A percentile compares a stretch with the other conserved stretches of the same genome.
Evolutionary conservation across 2,888 invertebrate genomes (phyloP).

Genomic region (Sympetrum striolatum): DNA sequence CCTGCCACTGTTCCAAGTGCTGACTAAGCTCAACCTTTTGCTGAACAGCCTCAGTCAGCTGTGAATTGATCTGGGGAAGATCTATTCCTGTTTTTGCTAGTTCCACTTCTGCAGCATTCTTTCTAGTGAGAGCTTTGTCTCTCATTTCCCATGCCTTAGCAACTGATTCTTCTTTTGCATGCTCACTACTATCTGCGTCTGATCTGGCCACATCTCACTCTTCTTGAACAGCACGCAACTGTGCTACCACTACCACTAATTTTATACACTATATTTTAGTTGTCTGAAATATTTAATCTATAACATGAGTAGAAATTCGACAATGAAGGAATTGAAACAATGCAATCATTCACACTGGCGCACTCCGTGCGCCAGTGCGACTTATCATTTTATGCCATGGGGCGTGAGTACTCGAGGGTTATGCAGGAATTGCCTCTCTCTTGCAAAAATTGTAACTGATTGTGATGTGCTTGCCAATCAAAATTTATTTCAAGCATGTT

Average conservation of each 20-base stretch:
- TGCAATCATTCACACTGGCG: no score
- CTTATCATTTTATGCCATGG: no score
- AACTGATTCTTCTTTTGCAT: conserved; percentile 74
- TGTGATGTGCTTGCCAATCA: no score
- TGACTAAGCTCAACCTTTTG: conserved; percentile 95
- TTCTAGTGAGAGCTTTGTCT: conserved; percentile 79
- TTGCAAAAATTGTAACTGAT: no score
- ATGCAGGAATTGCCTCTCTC: no score
- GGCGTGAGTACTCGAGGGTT: no score
- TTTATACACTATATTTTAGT: no score
- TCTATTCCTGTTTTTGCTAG: conserved; percentile 89
- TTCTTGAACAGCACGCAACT: conserved; percentile 79
- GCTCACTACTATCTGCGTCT: conserved; percentile 61
- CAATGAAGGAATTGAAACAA: no score
- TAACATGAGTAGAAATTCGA: background rate
- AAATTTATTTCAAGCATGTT: no score
- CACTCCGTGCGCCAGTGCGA: no score
- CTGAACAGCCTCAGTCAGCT: conserved; percentile 90
- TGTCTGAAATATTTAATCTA: background rate
- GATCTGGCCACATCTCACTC: conserved; percentile 81
- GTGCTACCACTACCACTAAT: conserved; percentile 63
- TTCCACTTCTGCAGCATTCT: conserved; percentile 77
- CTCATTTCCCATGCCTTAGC: conserved; percentile 84
- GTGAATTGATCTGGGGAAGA: conserved; percentile 89
- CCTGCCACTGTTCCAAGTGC: conserved; percentile 96